Base-by-base conservation (phyloP, 2,888 invertebrate genomes). In the Athalia rosae region DNA sequence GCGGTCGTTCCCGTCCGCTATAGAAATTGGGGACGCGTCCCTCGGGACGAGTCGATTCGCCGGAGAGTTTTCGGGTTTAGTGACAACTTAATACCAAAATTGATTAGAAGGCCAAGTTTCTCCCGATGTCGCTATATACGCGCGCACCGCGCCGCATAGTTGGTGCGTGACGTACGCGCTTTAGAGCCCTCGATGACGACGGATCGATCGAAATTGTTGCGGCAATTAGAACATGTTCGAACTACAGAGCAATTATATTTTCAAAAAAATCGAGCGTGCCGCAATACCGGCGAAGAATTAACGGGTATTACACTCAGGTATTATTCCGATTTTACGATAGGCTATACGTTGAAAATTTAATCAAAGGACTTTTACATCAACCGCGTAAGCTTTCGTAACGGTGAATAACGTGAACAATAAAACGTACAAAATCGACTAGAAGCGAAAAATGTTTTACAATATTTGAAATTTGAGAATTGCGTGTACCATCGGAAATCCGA, bases 51-150 rank as follows among this genome's bases (percentile, higher is more conserved):
- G 53, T 69, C 69, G 45, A 56, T 56, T 69, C 56, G 43, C 41
- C 41, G 11, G 56, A 15, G 43, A 69, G 41, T 41, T 7, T 7
- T 7, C 53, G 28, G 56, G 69, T 43, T 56, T 69, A 43, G 53
- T 28, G 50, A 15, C 48, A 56, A 56, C 69, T 41, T 69, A 28
- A 28, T 28, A 56, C 56, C 45, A 3, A 69, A 69, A 69, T 69
- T 69, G 56, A 69, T 69, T 69, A 58, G 48, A 28, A 28, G 28
- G 41, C 28, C n/a, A 67, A 67, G 50, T 67, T 67, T 67, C 9
- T 53, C 50, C 15, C 15, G n/a, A 67, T 67, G n/a, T 11, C 11
- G 15, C 9, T 48, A 4, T 28, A 50, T n/a, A n/a, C n/a, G n/a
- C n/a, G n/a, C n/a, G n/a, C n/a, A n/a, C n/a, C n/a, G n/a, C n/a